Conservation (phyloP, 2,888 invertebrate genomes). For the Syrphus vitripennis region DNA sequence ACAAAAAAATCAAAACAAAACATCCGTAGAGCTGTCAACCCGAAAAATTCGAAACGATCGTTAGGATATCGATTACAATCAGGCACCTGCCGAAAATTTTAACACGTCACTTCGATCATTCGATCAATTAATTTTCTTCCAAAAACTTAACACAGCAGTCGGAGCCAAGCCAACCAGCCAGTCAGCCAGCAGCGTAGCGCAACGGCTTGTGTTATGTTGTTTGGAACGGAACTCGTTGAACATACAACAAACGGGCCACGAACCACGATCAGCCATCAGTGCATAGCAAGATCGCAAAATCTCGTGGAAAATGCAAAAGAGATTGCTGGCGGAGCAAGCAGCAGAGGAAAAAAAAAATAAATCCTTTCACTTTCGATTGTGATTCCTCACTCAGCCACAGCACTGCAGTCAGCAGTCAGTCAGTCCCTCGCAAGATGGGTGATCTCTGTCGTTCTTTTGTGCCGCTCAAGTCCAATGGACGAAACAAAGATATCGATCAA, state of each 20-base stretch:
- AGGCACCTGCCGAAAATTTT: constrained; percentile 70
- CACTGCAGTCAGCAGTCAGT: neutral
- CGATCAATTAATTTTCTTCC: constrained; percentile 68
- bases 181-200: neutral
- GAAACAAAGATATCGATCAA: constrained; percentile 54
- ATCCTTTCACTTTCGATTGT: constrained; percentile 63
- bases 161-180: too few relatives aligned
- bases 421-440: constrained; percentile 48
- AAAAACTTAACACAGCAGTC: constrained; percentile 35
- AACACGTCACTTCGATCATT: constrained; percentile 71
- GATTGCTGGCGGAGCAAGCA: constrained; percentile 11
- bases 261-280: constrained; percentile 14
- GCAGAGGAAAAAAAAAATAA: constrained; percentile 1
- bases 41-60: constrained; percentile 31
- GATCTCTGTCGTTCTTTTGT: constrained; percentile 45
- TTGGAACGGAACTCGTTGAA: constrained; percentile 13
- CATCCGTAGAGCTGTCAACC: constrained; percentile 33
- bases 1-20: neutral
- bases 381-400: neutral
- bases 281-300: constrained; percentile 1
- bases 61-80: constrained; percentile 59
- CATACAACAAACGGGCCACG: constrained; percentile 34
- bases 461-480: constrained; percentile 31
- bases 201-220: constrained; percentile 5
- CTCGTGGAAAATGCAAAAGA: constrained; percentile 58